Evolutionary conservation across 2,888 invertebrate species (phyloP), one percentile per base, ranked within the genome.

Genomic region (Eulithis prunata): DNA sequence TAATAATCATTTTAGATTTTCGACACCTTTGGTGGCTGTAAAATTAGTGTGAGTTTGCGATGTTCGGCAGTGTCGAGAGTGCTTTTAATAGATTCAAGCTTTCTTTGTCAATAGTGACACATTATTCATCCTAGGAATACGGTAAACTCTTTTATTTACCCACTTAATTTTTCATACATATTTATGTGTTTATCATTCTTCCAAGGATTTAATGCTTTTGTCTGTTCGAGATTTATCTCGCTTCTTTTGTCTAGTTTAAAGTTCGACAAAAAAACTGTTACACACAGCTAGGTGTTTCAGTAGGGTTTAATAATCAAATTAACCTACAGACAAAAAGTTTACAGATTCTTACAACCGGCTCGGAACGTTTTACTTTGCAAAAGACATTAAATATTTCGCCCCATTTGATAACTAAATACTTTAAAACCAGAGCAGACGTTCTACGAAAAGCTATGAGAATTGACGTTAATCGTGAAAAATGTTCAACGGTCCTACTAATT

Each of bases 31-130:
- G 78, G 88, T 88, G 88, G 85, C 88, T 86, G 86, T 89, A 88
- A 89, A 89, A 87, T 86, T 85, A 84, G 87, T 88, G 85, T 82
- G 80, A 82, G 72, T 71, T 82, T 88, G 87, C 74, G 75, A 89
- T 69, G 78, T 88, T 88, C 82, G 78, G 81, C 86, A 88, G 89
- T 59, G 55, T 55, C 11, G n/a, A 38, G n/a, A 55, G 46, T 3
- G 4, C 32, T 32, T 32, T 32, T 32, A 32, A 32, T 49, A 46
- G 12, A 72, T 66, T 73, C 76, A 78, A 82, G 80, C 81, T 81
- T 82, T 82, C 82, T 84, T 78, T 83, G 84, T 83, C 78, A 83
- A 83, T 45, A 62, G 43, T 61, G 47, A 52, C 62, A 38, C 51
- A 55, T 21, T 38, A 11, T 28, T 13, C 51, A 55, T 41, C 41